Base-by-base conservation (phyloP, 2,113 vertebrate species). In the Indicator maculatus region DNA sequence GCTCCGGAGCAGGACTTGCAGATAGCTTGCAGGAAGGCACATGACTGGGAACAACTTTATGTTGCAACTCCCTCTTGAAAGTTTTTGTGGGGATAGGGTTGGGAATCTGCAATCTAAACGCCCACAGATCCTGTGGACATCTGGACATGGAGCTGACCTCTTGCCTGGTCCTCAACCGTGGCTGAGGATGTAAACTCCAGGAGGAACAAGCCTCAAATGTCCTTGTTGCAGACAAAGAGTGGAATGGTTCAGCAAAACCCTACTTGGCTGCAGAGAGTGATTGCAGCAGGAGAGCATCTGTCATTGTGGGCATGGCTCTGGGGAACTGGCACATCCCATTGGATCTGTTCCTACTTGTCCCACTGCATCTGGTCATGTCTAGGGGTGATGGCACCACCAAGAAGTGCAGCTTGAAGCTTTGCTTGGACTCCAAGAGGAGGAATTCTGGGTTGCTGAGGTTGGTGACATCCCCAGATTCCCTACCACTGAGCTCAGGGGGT, bases 121-220 rank as follows among this genome's bases (percentile, higher is more conserved):
- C 76, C 45, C 72, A 63, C 69, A n/a, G 80, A 39, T 18, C 45
- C 73, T 6, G 1, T 0, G 6, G 61, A 74, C 86, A 90, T 27
- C 87, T 84, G 91, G 61, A 60, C 39, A 7, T 0, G 3, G 65
- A 64, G 5, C 58, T 61, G 61, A 53, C 28, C 33, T 39, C 65
- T 61, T 67, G 21, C 66, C 12, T 0, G 0, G 38, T 16, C 53
- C 78, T 75, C 30, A 24, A 38, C 58, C 0, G 0, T 1, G 1
- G 16, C 73, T 50, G 60, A 45, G 70, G n/a, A 23, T 47, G 30
- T 31, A 7, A 14, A 9, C 4, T 16, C 45, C 1, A 0, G 0
- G 1, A 64, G 71, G 36, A 84, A 23, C 3, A 26, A 31, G 5
- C 52, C 73, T 81, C 72, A 61, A 1, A 16, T 17, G 17, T 3